Evolutionary conservation across 2,113 vertebrate species (phyloP), one percentile per base, ranked within the genome.

Genomic region (Platichthys flesus): DNA sequence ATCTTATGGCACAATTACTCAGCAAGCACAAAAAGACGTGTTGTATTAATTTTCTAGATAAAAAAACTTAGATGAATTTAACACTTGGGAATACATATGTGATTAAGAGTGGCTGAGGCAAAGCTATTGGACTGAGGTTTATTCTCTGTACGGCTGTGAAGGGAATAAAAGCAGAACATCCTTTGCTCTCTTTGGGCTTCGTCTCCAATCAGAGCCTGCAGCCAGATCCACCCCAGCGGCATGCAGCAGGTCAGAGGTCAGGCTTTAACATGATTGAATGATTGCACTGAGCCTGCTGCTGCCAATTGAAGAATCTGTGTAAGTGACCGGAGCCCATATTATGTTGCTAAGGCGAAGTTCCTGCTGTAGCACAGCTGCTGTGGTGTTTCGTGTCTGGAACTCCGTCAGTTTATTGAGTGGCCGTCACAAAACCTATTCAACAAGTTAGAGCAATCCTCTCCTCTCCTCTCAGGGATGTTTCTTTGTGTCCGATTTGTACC

Each of bases 221-320:
- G 58, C 18, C 45, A 24, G 28, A 64, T n/a, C 4, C 12, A 67
- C 24, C 28, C 31, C 14, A 63, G 52, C 31, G 59, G 10, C 42
- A 5, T 35, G 66, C 59, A 74, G 31, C 15, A 26, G 31, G 71
- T 82, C 72, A 58, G 68, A 76, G 78, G 81, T 79, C 63, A 74
- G 31, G 37, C 76, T 86, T 79, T 60, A 73, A 79, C 63, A 68
- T 67, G 76, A 86, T 37, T 85, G 71, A 76, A 49, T 67, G 66
- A 79, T 82, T 63, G 67, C 52, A 57, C 65, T 74, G 60, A 84
- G 57, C 78, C 69, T 4, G 60, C 67, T 58, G 52, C 74, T 69
- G 54, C 86, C 28, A 40, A 73, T 54, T 56, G 58, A 74, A 51
- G 68, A 73, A 84, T 85, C 71, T 73, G 67, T 70, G 59, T 7